Conservation (phyloP, 35 echinoderm and acorn worm species). For the Lytechinus pictus region DNA sequence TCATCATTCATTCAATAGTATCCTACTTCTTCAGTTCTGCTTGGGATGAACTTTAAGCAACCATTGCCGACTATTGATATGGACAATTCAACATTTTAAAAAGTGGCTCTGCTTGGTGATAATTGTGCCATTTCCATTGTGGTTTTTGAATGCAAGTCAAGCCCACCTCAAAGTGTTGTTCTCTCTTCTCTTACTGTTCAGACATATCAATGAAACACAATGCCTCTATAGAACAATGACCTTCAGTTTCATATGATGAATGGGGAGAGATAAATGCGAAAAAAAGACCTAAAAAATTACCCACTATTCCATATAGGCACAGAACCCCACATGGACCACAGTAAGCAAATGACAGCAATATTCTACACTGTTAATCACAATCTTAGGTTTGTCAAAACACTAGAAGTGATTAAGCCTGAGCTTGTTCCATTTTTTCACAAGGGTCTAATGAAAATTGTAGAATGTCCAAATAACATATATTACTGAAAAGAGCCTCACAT, state of each 20-base stretch:
- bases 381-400: too few relatives aligned
- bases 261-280: neutral
- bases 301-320: neutral
- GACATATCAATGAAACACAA: slow-evolving; percentile 5
- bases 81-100: neutral
- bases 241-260: neutral
- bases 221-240: neutral
- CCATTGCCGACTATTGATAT: neutral
- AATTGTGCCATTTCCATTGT: neutral
- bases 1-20: neutral
- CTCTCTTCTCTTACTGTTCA: neutral
- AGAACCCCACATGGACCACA: neutral
- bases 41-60: neutral
- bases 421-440: too few relatives aligned
- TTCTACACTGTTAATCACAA: neutral
- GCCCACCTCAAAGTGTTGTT: neutral
- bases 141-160: neutral
- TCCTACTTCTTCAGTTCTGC: neutral
- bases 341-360: neutral
- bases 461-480: too few relatives aligned
- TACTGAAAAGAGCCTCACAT: too few relatives aligned
- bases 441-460: too few relatives aligned
- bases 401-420: too few relatives aligned
- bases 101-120: neutral
- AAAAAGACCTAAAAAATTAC: neutral